Conservation (phyloP, 2,888 invertebrate species). For the Pammene fasciana region DNA sequence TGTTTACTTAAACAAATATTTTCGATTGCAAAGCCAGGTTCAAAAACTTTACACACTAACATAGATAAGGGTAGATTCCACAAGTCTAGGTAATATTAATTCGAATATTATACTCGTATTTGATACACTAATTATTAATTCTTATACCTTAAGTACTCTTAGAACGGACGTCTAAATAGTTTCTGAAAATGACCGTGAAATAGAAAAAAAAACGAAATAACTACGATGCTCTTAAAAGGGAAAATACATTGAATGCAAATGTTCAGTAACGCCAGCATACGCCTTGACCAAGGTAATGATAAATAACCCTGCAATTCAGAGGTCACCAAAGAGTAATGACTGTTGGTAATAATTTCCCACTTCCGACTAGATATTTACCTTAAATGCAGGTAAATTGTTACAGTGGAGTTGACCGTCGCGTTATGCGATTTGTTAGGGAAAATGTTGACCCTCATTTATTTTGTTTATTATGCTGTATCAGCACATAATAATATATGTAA, state of each 20-base stretch:
- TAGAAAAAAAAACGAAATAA: too few species aligned
- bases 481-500: too few species aligned
- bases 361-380: constrained; percentile 23
- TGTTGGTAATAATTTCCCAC: constrained; percentile 20
- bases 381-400: constrained; percentile 34
- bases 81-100: too few species aligned
- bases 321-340: constrained; percentile 27
- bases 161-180: too few species aligned
- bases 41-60: too few species aligned
- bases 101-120: too few species aligned
- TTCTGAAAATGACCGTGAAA: too few species aligned
- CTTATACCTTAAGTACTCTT: too few species aligned
- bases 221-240: background rate
- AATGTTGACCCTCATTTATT: background rate
- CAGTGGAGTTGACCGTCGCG: background rate
- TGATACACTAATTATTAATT: too few species aligned
- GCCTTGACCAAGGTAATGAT: constrained; percentile 2
- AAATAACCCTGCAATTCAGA: constrained; percentile 8
- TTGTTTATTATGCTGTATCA: background rate
- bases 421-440: constrained; percentile 2
- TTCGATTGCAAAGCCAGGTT: too few species aligned
- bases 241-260: constrained; percentile 6
- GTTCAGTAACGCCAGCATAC: background rate
- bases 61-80: too few species aligned
- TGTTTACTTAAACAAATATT: too few species aligned